Evolutionary conservation across 2,113 vertebrate species (phyloP).

Genomic region (Thomomys bottae): DNA sequence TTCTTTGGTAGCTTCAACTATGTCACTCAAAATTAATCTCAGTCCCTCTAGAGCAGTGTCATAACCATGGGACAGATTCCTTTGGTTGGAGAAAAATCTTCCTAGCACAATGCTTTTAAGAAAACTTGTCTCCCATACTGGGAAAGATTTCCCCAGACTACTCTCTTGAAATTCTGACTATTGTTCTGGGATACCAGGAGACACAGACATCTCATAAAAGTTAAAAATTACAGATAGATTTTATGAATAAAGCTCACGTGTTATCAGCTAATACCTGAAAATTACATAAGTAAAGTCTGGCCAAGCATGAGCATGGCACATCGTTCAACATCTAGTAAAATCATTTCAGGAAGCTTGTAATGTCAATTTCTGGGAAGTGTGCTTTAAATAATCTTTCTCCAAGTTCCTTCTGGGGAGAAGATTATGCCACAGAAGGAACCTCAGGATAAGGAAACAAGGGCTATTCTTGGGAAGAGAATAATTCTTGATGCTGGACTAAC

Average conservation of each 20-base stretch:
- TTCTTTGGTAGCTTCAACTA: slow-evolving; percentile 61
- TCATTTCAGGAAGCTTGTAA: neutral
- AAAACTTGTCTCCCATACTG: slow-evolving; percentile 44
- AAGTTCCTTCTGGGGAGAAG: slow-evolving; percentile 16
- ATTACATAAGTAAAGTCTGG: neutral
- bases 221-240: neutral
- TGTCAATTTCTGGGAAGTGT: neutral
- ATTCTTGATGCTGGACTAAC: neutral
- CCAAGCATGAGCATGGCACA: neutral
- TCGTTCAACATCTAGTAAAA: neutral
- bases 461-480: neutral
- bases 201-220: neutral
- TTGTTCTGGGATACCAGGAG: neutral
- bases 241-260: slow-evolving; percentile 8
- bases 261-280: neutral
- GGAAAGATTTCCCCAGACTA: slow-evolving; percentile 46
- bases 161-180: slow-evolving; percentile 24
- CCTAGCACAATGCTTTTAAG: slow-evolving; percentile 42
- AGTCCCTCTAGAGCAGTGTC: slow-evolving; percentile 59
- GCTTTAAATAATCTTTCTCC: slow-evolving; percentile 6
- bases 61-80: slow-evolving; percentile 27
- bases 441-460: neutral
- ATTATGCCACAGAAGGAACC: neutral
- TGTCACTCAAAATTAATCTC: slow-evolving; percentile 77
- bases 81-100: slow-evolving; percentile 60